Base-by-base conservation (phyloP, 2,113 vertebrate genomes). In the Mastomys coucha region DNA sequence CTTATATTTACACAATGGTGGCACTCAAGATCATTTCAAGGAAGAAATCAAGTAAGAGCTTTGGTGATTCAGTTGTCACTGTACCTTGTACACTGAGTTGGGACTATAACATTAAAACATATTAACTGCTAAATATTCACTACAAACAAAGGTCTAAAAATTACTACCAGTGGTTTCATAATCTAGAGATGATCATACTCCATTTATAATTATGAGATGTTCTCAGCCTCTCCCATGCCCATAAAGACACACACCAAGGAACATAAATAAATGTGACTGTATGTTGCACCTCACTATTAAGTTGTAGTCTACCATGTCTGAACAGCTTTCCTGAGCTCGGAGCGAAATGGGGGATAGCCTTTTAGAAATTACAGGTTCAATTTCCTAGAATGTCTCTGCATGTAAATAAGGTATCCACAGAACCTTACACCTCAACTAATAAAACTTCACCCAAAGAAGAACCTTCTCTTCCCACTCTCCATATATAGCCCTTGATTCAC, bases 21-120 rank as follows among this genome's bases (percentile, higher is more conserved):
- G 12, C 88, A 80, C 70, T 36, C 84, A 96, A 96, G 69, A 72
- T 11, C 80, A 56, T 87, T 88, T 92, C 84, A 88, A 84, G 22
- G 76, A 42, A 88, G 65, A 94, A 87, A 84, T 91, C n/a, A 95
- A 93, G 86, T 51, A 84, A 88, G 53, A 81, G 7, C 4, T 86
- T 91, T 88, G 88, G 39, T 88, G 85, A 89, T 81, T 96, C 26
- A 17, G n/a, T 45, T 53, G 4, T 31, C 58, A 93, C 16, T 86
- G 28, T 69, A 13, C 87, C 39, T 91, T 36, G 81, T 56, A 60
- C 53, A 92, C n/a, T 80, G 93, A 91, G 88, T n/a, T 96, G 14
- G 65, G 39, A 96, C 31, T 70, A 2, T 24, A 91, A 78, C n/a
- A 95, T 53, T 94, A 78, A 96, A 96, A 82, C 60, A 96, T 56